Percentiles rank a stretch among this genome's conserved stretches.
Evolutionary conservation across 2,113 vertebrate species (phyloP).

Genomic region (Eolophus roseicapilla): DNA sequence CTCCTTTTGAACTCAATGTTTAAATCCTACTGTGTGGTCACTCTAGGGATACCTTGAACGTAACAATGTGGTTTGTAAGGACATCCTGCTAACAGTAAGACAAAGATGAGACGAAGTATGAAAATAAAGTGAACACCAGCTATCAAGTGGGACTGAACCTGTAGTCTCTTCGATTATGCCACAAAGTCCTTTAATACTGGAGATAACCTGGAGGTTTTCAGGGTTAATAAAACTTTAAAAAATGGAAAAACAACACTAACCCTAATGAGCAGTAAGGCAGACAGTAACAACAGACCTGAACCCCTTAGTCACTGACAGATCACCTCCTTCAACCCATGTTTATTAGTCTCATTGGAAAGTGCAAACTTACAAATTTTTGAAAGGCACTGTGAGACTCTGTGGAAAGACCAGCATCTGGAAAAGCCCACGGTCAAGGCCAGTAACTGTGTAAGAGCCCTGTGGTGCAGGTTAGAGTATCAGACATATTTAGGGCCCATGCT

Average conservation of each 20-base stretch:
- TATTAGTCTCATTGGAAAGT: background rate
- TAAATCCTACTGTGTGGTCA: background rate
- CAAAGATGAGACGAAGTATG: background rate
- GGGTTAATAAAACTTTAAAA: background rate
- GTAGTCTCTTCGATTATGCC: background rate
- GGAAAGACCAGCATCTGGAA: background rate
- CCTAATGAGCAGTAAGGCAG: background rate
- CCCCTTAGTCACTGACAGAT: background rate
- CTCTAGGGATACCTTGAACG: background rate
- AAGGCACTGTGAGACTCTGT: background rate
- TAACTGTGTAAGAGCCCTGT: background rate
- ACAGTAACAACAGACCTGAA: background rate
- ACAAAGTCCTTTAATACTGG: background rate
- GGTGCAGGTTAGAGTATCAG: background rate
- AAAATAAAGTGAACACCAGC: background rate
- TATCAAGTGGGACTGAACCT: background rate
- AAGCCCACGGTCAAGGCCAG: background rate
- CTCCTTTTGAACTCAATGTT: background rate
- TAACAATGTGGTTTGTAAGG: background rate
- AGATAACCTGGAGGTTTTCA: background rate
- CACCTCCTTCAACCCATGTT: background rate
- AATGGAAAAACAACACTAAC: background rate
- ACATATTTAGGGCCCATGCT: background rate
- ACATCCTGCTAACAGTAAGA: background rate
- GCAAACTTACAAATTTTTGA: background rate